Percentiles rank a stretch among this genome's conserved stretches.
Conservation (phyloP, 2,888 invertebrate species). For the Sinelater perroti region DNA sequence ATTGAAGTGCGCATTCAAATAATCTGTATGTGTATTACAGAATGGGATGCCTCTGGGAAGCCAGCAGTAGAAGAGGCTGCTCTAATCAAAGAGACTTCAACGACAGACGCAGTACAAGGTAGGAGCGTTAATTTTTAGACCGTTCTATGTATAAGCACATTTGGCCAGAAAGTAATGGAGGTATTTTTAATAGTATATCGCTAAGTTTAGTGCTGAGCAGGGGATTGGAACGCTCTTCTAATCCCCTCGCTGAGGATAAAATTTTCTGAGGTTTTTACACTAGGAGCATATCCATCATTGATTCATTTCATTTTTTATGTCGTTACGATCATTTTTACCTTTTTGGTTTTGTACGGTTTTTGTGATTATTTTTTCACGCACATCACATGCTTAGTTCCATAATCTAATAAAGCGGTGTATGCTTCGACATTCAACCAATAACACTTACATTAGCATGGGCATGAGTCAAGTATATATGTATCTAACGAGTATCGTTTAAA, state of each 20-base stretch:
- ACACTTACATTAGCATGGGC: constrained; percentile 40
- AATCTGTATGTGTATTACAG: constrained; percentile 49
- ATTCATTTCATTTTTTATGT: constrained; percentile 11
- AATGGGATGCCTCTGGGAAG: constrained; percentile 56
- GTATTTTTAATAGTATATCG: neutral
- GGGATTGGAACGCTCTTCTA: neutral
- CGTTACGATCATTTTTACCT: neutral
- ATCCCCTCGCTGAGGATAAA: no score
- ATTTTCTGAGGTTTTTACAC: constrained; percentile 21
- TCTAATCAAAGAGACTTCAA: constrained; percentile 44
- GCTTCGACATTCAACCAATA: constrained; percentile 32
- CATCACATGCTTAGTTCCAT: constrained; percentile 39
- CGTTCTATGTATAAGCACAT: constrained; percentile 12
- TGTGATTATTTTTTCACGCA: constrained; percentile 30
- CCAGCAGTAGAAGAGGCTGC: constrained; percentile 45
- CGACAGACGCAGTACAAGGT: constrained; percentile 56
- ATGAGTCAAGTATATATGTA: constrained; percentile 20
- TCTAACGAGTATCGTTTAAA: no score
- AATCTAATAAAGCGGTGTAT: constrained; percentile 57
- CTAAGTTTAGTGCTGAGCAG: neutral
- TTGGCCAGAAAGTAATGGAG: constrained; percentile 31
- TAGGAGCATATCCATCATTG: constrained; percentile 52
- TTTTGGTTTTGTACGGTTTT: neutral
- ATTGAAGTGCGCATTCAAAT: neutral
- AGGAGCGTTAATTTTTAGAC: constrained; percentile 40